Conservation (phyloP, 2,113 vertebrate species). For the Lophochroa leadbeateri region DNA sequence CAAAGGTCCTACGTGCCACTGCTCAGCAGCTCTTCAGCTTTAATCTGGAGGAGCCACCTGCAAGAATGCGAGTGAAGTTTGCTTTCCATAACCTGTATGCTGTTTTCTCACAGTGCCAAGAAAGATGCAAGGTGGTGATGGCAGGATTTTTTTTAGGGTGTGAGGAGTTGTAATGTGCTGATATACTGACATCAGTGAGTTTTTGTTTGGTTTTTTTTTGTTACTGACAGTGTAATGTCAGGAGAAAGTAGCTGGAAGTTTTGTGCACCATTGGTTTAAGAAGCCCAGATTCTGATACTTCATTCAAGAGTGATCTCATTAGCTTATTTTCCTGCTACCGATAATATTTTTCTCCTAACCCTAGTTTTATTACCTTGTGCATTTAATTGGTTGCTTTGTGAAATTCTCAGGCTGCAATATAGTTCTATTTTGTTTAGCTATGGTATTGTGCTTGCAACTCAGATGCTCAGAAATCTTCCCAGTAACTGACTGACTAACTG, state of each 20-base stretch:
- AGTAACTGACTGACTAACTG: not conserved
- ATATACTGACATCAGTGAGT: not conserved
- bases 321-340: not conserved
- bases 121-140: not conserved
- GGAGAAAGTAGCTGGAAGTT: not conserved
- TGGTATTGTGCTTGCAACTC: not conserved
- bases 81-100: not conserved
- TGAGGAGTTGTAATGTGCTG: not conserved
- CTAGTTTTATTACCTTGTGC: not conserved
- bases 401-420: not conserved
- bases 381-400: not conserved
- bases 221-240: not conserved
- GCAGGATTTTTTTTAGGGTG: not conserved
- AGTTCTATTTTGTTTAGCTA: not conserved
- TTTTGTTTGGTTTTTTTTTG: not conserved
- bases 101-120: not conserved
- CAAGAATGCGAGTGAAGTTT: not conserved
- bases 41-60: constrained; percentile 11
- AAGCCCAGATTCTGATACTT: not conserved
- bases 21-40: not conserved
- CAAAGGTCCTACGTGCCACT: not conserved
- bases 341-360: not conserved
- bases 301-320: not conserved
- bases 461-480: not conserved
- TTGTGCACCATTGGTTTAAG: not conserved